Conservation (phyloP, 1,140 invertebrate genomes). For the Colletes gigas region DNA sequence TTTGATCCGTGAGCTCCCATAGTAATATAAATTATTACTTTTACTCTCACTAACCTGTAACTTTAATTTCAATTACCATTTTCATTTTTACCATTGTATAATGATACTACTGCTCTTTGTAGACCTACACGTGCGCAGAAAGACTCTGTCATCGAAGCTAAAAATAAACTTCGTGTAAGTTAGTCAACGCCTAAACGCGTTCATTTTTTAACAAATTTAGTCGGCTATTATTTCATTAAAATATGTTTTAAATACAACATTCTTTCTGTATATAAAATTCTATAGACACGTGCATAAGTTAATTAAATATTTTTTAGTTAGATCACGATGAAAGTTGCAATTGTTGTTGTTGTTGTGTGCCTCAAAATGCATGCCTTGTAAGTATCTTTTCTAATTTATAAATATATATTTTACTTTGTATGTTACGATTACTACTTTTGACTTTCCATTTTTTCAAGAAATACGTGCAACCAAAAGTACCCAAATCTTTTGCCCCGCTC, state of each 20-base stretch:
- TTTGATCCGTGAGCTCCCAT: not conserved
- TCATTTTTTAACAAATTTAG: too few species aligned
- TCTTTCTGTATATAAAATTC: too few species aligned
- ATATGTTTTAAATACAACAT: too few species aligned
- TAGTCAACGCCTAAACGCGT: not conserved
- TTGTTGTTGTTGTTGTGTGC: slow-evolving; percentile 72
- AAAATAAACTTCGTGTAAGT: slow-evolving; percentile 74
- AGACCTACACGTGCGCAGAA: slow-evolving; percentile 41
- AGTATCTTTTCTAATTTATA: slow-evolving; percentile 29
- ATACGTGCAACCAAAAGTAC: slow-evolving; percentile 83
- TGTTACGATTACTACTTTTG: not conserved
- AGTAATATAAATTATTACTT: too few species aligned
- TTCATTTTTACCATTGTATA: not conserved
- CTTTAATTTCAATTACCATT: not conserved
- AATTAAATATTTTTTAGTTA: slow-evolving; percentile 57
- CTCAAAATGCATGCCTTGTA: slow-evolving; percentile 64
- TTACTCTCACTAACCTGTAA: too few species aligned
- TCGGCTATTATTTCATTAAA: too few species aligned
- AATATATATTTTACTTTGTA: not conserved
- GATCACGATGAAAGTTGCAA: slow-evolving; percentile 72
- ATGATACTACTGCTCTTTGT: not conserved
- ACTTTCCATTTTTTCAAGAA: slow-evolving; percentile 66
- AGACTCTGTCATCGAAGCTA: slow-evolving; percentile 66
- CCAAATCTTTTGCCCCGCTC: slow-evolving; percentile 81
- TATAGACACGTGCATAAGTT: not conserved